Percentiles rank a stretch among this genome's conserved stretches.
These are phyloP conservation scores for Metallyticus violacea DNA, from an alignment of 2,888 invertebrate species.

Conservation along the genomic window DNA sequence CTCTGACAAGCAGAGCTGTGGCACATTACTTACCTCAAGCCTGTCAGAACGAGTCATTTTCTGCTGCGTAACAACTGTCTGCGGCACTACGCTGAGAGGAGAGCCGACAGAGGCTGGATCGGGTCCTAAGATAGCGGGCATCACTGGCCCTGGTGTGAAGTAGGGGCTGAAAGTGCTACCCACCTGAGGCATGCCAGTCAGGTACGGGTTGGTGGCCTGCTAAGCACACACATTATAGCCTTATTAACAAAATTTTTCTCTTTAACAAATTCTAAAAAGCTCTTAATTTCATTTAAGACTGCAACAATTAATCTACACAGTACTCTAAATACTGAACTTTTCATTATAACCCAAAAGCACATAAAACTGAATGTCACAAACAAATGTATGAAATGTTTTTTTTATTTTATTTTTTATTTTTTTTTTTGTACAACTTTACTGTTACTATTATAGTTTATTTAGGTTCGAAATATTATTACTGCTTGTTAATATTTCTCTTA, in stretches of 20 bases:
- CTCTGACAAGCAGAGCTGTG: slow-evolving; percentile 39
- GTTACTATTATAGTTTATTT: no score
- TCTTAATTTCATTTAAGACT: no score
- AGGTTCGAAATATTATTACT: no score
- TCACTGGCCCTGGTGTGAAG: slow-evolving; percentile 78
- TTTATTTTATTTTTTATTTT: no score
- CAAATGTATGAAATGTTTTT: neutral
- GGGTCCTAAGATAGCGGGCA: slow-evolving; percentile 86
- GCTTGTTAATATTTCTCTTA: no score
- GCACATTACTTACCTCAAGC: slow-evolving; percentile 79
- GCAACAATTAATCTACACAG: neutral
- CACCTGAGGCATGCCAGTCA: slow-evolving; percentile 86
- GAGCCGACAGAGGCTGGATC: slow-evolving; percentile 79
- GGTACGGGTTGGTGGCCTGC: slow-evolving; percentile 87
- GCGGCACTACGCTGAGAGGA: slow-evolving; percentile 79
- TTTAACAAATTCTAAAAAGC: neutral
- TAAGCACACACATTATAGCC: slow-evolving; percentile 37
- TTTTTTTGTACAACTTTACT: no score
- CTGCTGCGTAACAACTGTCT: slow-evolving; percentile 79
- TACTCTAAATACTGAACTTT: neutral
- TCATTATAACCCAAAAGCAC: neutral
- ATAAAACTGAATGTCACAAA: neutral
- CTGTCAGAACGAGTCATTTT: slow-evolving; percentile 93
- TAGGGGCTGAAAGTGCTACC: slow-evolving; percentile 89
- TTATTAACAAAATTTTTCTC: neutral